Evolutionary conservation across 2,113 vertebrate genomes (phyloP), one percentile per base, ranked within the genome.

Genomic region (Prinia subflava): DNA sequence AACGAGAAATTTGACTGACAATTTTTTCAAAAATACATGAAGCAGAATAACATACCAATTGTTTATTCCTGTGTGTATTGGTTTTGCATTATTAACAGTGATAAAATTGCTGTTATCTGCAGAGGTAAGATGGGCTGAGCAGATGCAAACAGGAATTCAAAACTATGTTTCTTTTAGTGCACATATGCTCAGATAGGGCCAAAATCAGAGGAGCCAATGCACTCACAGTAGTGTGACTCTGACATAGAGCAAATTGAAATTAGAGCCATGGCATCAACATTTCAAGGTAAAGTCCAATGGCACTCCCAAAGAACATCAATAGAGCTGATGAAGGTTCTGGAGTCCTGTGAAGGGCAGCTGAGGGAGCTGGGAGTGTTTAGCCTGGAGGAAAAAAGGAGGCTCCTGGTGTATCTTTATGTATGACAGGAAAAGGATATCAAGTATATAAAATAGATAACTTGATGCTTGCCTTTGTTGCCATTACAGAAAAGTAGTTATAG

Each of bases 31-130:
- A 76, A 89, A 76, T 79, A 13, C 33, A 33, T 71, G 53, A 90
- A 70, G 13, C 37, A 75, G 49, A 75, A 65, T 85, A 56, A 68
- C 53, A 56, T 37, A 31, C 5, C 31, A 52, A 35, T n/a, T 44
- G 3, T 80, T 93, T 2, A 2, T 86, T 92, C 55, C 79, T 74
- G 56, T 73, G 16, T 16, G 14, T 67, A 83, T 50, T 88, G 59
- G 7, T 62, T 93, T 94, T 79, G 19, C 47, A 57, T 63, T 85
- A 79, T 85, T 90, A 94, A 85, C 53, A 76, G 37, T 44, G 37
- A 76, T 76, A 83, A 68, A 79, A 57, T 39, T 33, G 17, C 3
- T 83, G 73, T 57, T 87, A 47, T 79, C 52, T 71, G 33, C 21
- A 75, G 60, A 46, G 80, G 5, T 64, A 75, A 81, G 24, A 31